Evolutionary conservation across 2,797 vertebrate species (phyloP), one percentile per base, ranked within the genome.

Genomic region (Toxotes lorentzi): DNA sequence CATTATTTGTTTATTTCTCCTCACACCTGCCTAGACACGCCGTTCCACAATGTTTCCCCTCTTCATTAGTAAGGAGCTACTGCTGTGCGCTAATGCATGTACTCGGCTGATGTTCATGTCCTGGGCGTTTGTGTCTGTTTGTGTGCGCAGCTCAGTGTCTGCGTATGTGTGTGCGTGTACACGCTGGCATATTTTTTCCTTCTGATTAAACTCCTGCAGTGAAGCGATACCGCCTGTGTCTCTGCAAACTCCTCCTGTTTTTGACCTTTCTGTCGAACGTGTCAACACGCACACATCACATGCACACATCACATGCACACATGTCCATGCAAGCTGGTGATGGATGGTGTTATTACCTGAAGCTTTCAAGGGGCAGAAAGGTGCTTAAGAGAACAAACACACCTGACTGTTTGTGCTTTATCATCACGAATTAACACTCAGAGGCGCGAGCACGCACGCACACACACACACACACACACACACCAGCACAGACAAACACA

Each of bases 301-400:
- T 27, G 23, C 12, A 27, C 50, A 54, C 24, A 27, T 54, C 47
- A 51, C 50, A 53, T 27, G 23, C 12, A 27, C 50, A 54, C 24
- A 27, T 54, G 51, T 54, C 24, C 30, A 30, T 50, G 48, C 34
- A 23, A 40, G 78, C 73, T 4, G 40, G 83, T 93, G 93, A 94
- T 94, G 86, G 90, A 94, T 94, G 91, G 86, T 79, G 86, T 94
- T 93, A 94, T 93, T 94, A 93, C 91, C 85, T 68, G 86, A 86
- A 89, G 88, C 91, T 93, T 93, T 94, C 91, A 90, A 90, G 89
- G 89, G 83, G 86, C 87, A 90, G 85, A 83, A 83, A 91, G 89
- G 92, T 92, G 90, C 83, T 93, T 89, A 92, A 91, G 88, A 88
- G 91, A 92, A 93, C 92, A 92, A 93, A 94, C 90, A 92, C 82